Evolutionary conservation across 2,113 vertebrate genomes (phyloP), one percentile per base, ranked within the genome.

Genomic region (Dicerorhinus sumatrensis): DNA sequence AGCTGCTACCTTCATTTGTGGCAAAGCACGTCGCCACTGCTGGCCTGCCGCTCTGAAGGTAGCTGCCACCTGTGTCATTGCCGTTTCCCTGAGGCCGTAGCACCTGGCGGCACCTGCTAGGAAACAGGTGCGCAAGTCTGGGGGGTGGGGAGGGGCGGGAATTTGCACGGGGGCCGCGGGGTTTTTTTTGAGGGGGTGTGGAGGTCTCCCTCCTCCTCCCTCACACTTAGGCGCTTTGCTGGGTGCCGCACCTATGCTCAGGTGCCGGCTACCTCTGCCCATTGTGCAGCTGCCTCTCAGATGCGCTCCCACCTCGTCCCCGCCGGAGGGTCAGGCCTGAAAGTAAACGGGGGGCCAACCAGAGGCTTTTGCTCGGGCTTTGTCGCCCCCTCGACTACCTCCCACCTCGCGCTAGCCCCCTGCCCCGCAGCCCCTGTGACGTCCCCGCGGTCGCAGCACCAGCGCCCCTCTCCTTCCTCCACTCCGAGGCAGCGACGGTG

Each of bases 21-120:
- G 76, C 77, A 18, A 17, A n/a, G 36, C n/a, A 6, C 63, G 1
- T 1, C 29, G 16, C 54, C 48, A 33, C 23, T 25, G 42, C 54
- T 0, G 72, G 72, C 27, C 33, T 5, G 27, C 7, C 14, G 9
- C 46, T 39, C 91, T 56, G 70, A 76, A 65, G 60, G 70, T 27
- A 23, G 46, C n/a, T 67, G 60, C 72, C 82, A 20, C n/a, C 2
- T 5, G n/a, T 2, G 42, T 54, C 63, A 8, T 25, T 81, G 84
- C 39, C 18, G 5, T 33, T 72, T 72, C 20, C 13, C 8, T 0
- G 14, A 18, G 56, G 17, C 63, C 2, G 4, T 5, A 39, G 58
- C 4, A 5, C 31, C 1, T 0, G 13, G 51, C 36, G 8, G 1
- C n/a, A 46, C 23, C 21, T 14, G 10, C 31, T 42, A 23, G 27